These are phyloP conservation scores for Zapornia atra DNA, from an alignment of 2,113 vertebrate genomes.

Conservation along the genomic window DNA sequence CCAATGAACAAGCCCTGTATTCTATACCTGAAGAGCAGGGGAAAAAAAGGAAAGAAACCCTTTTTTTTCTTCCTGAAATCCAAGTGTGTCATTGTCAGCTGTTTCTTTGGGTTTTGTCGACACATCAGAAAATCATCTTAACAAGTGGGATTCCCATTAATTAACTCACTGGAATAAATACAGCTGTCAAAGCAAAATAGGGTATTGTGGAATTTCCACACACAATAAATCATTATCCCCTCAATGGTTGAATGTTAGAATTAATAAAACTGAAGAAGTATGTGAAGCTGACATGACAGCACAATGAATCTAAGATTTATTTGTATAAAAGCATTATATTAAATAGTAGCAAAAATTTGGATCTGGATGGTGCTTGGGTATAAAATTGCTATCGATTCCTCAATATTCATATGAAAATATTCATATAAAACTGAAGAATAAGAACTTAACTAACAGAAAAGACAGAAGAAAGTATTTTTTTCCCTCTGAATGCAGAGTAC, in stretches of 20 bases:
- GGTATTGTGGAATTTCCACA: background rate
- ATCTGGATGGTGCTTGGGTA: background rate
- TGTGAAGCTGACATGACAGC: background rate
- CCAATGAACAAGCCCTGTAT: background rate
- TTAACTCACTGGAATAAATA: conserved; percentile 51
- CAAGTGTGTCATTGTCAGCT: background rate
- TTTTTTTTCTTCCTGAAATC: background rate
- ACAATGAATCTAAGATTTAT: background rate
- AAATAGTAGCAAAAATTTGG: background rate
- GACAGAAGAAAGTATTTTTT: background rate
- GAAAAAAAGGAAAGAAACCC: background rate
- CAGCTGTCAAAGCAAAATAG: conserved; percentile 46
- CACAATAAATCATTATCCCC: background rate
- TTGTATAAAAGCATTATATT: background rate
- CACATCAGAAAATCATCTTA: conserved; percentile 33
- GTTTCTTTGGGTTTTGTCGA: conserved; percentile 3
- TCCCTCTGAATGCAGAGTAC: background rate
- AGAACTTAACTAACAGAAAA: background rate
- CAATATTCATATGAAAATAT: background rate
- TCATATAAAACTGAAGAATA: background rate
- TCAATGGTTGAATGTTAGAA: background rate
- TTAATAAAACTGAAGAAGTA: background rate
- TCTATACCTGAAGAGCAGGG: background rate
- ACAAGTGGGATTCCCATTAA: conserved; percentile 29
- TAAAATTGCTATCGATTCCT: background rate